Base-by-base conservation (phyloP, 2,888 invertebrate species). In the Cryptocheilus praepositus region DNA sequence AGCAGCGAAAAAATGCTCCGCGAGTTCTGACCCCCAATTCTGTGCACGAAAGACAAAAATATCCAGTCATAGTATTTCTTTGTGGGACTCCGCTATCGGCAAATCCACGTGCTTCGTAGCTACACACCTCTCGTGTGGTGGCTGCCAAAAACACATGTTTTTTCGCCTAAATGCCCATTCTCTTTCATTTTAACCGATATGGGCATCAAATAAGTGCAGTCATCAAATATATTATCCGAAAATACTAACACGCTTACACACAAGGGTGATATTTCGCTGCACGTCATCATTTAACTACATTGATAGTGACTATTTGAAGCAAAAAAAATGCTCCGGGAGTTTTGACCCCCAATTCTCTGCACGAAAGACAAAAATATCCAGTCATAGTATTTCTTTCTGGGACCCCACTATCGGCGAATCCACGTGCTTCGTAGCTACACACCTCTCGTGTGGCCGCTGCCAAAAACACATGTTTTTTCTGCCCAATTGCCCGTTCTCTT, bases 41-140 rank as follows among this genome's bases (percentile, higher is more conserved):
- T 36, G 5, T 49, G 8, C 11, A 8, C n/a, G 49, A 49, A 16
- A n/a, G 16, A 2, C 49, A 16, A n/a, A 49, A 49, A 49, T 18
- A 49, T 49, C 49, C n/a, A 8, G 16, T 49, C 15, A 16, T 36
- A 36, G 18, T 49, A 18, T 13, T 3, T 18, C 18, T 49, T 49
- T 16, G 49, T 49, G 49, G 49, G 1, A 49, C 16, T 13, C 36
- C 13, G 16, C 16, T 4, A n/a, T 5, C 25, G 49, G 49, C 49
- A 49, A 45, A 18, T 16, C 49, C 49, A 49, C 49, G 49, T 49
- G 49, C 49, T 18, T 49, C 15, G n/a, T 16, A 18, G n/a, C 18
- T 18, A 2, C 16, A 16, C 49, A 18, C 49, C 18, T 49, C 49
- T 18, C 49, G 49, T 11, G 36, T 36, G 7, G 11, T 11, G 3